Conservation (phyloP, 2,797 vertebrate genomes). For the Heterohyrax brucei region DNA sequence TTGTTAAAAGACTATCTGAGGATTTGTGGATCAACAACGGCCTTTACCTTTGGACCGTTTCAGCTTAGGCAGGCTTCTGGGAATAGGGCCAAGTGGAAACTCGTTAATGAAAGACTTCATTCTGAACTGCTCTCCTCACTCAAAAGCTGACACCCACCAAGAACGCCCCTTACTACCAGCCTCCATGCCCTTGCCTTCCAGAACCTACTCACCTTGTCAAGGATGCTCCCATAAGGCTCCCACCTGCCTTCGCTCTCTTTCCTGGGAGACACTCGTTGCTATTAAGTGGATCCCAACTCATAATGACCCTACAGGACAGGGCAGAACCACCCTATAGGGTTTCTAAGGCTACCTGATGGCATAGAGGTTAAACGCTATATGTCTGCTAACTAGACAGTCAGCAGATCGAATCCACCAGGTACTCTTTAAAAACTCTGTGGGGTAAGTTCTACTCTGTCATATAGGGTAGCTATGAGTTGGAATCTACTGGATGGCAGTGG, state of each 20-base stretch:
- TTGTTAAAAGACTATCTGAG: background rate
- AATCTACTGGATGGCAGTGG: too few species aligned
- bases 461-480: too few species aligned
- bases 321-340: background rate
- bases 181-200: background rate
- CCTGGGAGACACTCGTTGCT: background rate
- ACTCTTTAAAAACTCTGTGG: too few species aligned
- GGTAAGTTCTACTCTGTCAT: too few species aligned
- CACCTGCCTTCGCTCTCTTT: background rate
- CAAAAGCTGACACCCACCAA: background rate
- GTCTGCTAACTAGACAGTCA: too few species aligned
- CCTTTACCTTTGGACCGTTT: conserved; percentile 49
- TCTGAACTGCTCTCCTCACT: conserved; percentile 8
- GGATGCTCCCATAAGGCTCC: background rate
- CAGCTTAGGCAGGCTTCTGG: background rate
- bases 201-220: conserved; percentile 3
- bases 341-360: background rate
- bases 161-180: background rate
- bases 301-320: background rate
- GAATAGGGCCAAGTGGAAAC: conserved; percentile 39
- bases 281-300: background rate
- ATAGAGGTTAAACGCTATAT: too few species aligned
- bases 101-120: conserved; percentile 58
- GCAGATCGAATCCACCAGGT: too few species aligned
- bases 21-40: background rate